Percentiles rank a stretch among this genome's conserved stretches.
Evolutionary conservation across 2,113 vertebrate genomes (phyloP).

Genomic region (Smithornis capensis): DNA sequence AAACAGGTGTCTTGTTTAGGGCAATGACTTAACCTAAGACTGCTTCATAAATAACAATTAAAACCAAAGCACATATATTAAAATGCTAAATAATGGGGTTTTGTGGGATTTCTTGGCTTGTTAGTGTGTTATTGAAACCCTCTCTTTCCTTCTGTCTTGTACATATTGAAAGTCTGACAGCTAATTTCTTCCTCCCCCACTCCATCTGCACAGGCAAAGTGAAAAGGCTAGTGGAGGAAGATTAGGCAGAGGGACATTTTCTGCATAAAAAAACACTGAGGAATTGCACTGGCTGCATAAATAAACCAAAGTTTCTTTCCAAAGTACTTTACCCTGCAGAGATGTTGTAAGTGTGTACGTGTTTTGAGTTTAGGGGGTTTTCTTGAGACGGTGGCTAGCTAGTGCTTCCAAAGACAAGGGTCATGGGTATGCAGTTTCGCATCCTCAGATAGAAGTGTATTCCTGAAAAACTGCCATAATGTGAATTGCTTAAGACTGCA

Average conservation of each 20-base stretch:
- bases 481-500: background rate
- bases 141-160: background rate
- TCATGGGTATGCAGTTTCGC: background rate
- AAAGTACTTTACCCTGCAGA: background rate
- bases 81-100: background rate
- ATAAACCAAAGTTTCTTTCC: background rate
- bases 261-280: background rate
- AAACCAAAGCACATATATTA: background rate
- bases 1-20: background rate
- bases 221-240: background rate
- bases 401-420: background rate
- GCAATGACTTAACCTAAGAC: background rate
- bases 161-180: background rate
- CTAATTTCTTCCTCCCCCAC: background rate
- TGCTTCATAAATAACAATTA: background rate
- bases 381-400: background rate
- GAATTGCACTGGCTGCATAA: background rate
- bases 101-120: background rate
- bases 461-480: background rate
- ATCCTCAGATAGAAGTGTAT: background rate
- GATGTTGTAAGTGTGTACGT: background rate
- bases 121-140: background rate
- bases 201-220: background rate
- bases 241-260: background rate
- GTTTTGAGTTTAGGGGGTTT: background rate